Base-by-base conservation (phyloP, 2,113 vertebrate genomes). In the Arothron firmamentum region DNA sequence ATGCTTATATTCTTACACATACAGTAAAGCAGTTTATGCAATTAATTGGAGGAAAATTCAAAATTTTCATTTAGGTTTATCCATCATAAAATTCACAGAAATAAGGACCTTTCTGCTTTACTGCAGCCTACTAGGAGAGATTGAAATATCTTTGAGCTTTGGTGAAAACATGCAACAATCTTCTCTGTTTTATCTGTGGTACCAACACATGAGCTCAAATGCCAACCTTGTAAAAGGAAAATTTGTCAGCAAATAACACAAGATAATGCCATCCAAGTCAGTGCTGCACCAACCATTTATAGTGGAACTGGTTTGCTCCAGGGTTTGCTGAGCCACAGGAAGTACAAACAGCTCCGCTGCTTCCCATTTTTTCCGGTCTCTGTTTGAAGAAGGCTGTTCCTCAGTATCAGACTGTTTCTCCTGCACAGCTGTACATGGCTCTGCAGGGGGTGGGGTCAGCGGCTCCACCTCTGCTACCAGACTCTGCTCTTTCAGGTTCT, bases 331-430 rank as follows among this genome's bases (percentile, higher is more conserved):
- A 60, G 89, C 89, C 46, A 91, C 67, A 41, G 93, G 91, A 75
- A 96, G 89, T 0, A 92, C 84, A 23, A 94, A 84, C 6, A 91
- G 90, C 53, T 88, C 82, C n/a, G 85, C 91, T 3, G 92, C 90
- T 38, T 93, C 92, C 96, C 95, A 96, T 52, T 92, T 97, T 77
- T 87, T 97, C 19, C 93, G 88, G 2, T 93, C 92, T 74, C 79
- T 84, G 0, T 69, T 78, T 58, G 89, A 79, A 53, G 70, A 13
- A 1, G 63, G 86, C 3, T 47, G 52, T 5, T 83, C 72, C 15
- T 84, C 81, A 16, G 66, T 1, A 48, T 66, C 14, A 3, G 58
- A 4, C 75, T 84, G 79, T 47, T 56, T 54, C 43, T 65, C 61
- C 50, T 77, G 75, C 59, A 71, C 21, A 12, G 54, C 6, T 65